Evolutionary conservation across 2,797 vertebrate genomes (phyloP).

Genomic region (Ctenosaura bakeri): DNA sequence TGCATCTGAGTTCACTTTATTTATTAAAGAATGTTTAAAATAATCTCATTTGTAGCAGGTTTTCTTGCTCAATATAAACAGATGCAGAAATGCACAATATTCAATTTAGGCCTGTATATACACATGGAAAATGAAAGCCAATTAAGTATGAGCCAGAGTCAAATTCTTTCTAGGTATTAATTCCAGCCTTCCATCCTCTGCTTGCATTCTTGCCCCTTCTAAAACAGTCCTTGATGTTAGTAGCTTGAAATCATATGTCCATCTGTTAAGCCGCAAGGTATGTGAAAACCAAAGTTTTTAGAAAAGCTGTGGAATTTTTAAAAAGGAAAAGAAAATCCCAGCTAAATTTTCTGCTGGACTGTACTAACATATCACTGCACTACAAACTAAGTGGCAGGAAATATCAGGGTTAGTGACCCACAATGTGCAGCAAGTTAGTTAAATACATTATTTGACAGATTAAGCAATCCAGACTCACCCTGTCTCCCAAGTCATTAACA

Average conservation of each 20-base stretch:
- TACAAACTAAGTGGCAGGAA: constrained; percentile 52
- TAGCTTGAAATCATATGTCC: constrained; percentile 71
- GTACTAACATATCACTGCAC: constrained; percentile 40
- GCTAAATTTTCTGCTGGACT: constrained; percentile 69
- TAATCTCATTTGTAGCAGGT: constrained; percentile 51
- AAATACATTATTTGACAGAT: constrained; percentile 55
- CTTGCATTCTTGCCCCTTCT: constrained; percentile 76
- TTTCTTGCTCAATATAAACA: constrained; percentile 67
- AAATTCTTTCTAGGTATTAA: constrained; percentile 78
- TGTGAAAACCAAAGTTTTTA: constrained; percentile 71
- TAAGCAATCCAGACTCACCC: constrained; percentile 36
- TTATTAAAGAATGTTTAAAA: constrained; percentile 65
- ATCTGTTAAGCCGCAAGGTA: constrained; percentile 70
- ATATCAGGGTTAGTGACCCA: constrained; percentile 59
- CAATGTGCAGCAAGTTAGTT: constrained; percentile 45
- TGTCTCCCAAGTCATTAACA: constrained; percentile 31
- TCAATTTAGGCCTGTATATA: constrained; percentile 52
- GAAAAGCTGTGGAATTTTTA: constrained; percentile 70
- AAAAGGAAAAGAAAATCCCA: constrained; percentile 71
- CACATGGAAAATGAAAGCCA: constrained; percentile 70
- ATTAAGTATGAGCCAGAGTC: constrained; percentile 60
- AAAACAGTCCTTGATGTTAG: constrained; percentile 73
- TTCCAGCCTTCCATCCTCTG: constrained; percentile 66
- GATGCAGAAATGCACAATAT: constrained; percentile 59
- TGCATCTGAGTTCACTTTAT: constrained; percentile 63